Base-by-base conservation (phyloP, 2,113 vertebrate genomes). In the Seriola quinqueradiata region DNA sequence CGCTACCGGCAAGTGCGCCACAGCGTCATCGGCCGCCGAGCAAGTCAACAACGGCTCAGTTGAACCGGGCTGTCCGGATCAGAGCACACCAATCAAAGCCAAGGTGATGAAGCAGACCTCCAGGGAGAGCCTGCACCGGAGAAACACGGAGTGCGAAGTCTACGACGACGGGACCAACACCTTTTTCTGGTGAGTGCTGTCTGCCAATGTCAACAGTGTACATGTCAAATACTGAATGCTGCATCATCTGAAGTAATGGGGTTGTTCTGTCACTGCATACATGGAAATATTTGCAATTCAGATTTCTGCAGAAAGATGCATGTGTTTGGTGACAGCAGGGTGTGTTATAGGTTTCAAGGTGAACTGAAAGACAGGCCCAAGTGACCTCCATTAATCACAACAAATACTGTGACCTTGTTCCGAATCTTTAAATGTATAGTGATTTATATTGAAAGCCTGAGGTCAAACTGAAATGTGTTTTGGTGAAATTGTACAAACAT, bases 101-200 rank as follows among this genome's bases (percentile, higher is more conserved):
- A 92, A 79, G 80, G 74, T 90, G 66, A 84, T 85, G 60, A 95
- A 92, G 87, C 92, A 94, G 81, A 67, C 58, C 38, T 93, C 93
- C 70, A 91, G 84, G 68, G 95, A 95, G 70, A 86, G 73, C 60
- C 85, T 92, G 42, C 75, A 90, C 28, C 87, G 94, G 78, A 95
- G 94, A 55, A 96, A 95, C 92, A 96, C 96, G 0, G 98, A 98
- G 90, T 96, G 96, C 32, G 97, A 99, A 60, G 97, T 98, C 21
- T 98, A 94, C 58, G 98, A 99, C 92, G 98, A 99, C 79, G 98
- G 98, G 61, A 99, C 98, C 89, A 99, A 98, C 96, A 99, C 98
- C 25, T 99, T 98, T 92, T 99, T 99, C 96, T 99, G 98, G 98
- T 98, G 92, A 97, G 97, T 89, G 23, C 21, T 40, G 16, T 32